Percentiles rank a stretch among this genome's conserved stretches.
Evolutionary conservation across 2,113 vertebrate species (phyloP).

Genomic region (Potamarius usumacintae): DNA sequence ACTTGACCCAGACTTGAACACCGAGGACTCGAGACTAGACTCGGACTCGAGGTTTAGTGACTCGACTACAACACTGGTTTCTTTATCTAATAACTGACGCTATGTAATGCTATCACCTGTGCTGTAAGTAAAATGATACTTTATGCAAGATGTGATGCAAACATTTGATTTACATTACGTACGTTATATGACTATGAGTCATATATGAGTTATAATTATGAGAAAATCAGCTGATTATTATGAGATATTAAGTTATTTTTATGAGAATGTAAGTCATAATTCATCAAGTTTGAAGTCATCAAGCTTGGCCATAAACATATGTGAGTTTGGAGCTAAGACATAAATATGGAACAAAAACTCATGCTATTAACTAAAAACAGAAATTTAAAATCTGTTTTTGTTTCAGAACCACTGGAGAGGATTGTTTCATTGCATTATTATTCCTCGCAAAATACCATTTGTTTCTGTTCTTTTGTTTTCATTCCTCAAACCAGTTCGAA

Average conservation of each 20-base stretch:
- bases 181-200: too few species aligned
- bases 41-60: too few species aligned
- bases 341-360: background rate
- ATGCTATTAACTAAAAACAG: background rate
- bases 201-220: too few species aligned
- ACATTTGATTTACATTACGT: too few species aligned
- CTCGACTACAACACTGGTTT: too few species aligned
- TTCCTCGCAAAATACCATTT: background rate
- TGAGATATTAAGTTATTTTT: too few species aligned
- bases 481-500: background rate
- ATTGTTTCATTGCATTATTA: background rate
- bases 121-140: background rate
- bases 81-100: background rate
- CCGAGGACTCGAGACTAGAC: too few species aligned
- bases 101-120: background rate
- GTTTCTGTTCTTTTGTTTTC: background rate
- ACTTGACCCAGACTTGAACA: too few species aligned
- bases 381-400: background rate
- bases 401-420: background rate
- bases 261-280: too few species aligned
- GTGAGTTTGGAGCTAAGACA: background rate
- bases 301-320: background rate
- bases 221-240: too few species aligned
- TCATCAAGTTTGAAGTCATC: too few species aligned
- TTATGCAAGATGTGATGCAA: background rate